Percentiles rank a stretch among this genome's conserved stretches.
These are phyloP conservation scores for Eurois occulta DNA, from an alignment of 2,888 invertebrate species.

Conservation along the genomic window DNA sequence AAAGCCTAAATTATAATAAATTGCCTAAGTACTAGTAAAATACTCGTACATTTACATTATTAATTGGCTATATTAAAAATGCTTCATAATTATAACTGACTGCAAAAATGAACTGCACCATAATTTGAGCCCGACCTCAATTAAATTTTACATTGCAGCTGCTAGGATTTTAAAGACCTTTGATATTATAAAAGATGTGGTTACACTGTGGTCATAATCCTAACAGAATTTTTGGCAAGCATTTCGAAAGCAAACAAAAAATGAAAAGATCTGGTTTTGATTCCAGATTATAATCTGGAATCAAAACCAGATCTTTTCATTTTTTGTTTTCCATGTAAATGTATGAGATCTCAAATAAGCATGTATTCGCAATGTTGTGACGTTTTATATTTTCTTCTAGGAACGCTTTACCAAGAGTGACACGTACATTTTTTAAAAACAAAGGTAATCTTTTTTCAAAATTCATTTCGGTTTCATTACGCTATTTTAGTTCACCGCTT, in stretches of 20 bases:
- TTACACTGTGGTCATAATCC: background rate
- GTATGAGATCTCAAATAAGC: conserved; percentile 69
- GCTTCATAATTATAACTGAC: conserved; percentile 23
- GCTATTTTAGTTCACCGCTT: conserved; percentile 71
- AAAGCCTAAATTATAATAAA: conserved; percentile 45
- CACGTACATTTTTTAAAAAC: conserved; percentile 95
- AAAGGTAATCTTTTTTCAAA: conserved; percentile 84
- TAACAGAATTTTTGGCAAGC: background rate
- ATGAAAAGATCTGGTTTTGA: too few species aligned
- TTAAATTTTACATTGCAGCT: background rate
- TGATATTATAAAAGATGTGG: background rate
- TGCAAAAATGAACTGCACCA: background rate
- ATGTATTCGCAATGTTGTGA: conserved; percentile 85
- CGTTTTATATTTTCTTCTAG: conserved; percentile 91
- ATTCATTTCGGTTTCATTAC: conserved; percentile 61
- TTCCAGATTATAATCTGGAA: conserved; percentile 1
- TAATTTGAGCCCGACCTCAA: background rate
- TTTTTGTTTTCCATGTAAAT: conserved; percentile 42
- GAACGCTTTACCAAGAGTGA: conserved; percentile 94
- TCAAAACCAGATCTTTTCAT: too few species aligned
- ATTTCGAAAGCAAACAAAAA: background rate
- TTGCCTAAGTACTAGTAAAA: conserved; percentile 34
- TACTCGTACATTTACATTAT: conserved; percentile 58
- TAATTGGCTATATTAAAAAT: background rate
- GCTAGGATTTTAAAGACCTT: background rate